These are phyloP conservation scores for Corapipo altera DNA, from an alignment of 2,113 vertebrate species.

Conservation along the genomic window DNA sequence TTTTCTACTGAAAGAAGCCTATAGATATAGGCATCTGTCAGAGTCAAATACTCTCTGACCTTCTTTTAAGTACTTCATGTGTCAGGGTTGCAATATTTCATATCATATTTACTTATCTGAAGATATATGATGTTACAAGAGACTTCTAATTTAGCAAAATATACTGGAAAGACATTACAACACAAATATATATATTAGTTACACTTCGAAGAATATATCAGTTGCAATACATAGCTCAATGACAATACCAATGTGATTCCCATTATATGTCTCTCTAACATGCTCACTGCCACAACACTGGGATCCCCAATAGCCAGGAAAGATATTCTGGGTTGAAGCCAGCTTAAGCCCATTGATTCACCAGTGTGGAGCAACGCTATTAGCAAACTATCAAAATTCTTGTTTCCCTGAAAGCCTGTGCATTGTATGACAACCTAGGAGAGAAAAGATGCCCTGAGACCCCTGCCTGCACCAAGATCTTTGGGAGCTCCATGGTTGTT, in stretches of 20 bases:
- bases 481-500: not conserved
- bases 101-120: not conserved
- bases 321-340: not conserved
- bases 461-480: not conserved
- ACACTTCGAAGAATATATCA: not conserved
- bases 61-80: not conserved
- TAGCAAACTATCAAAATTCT: not conserved
- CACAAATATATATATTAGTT: not conserved
- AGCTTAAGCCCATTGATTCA: not conserved
- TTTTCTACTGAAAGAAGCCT: not conserved
- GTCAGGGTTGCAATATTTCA: not conserved
- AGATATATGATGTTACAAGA: not conserved
- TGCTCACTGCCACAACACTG: rapidly evolving
- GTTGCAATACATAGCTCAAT: rapidly evolving
- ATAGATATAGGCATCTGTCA: not conserved
- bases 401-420: not conserved
- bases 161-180: not conserved
- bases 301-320: not conserved
- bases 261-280: not conserved
- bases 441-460: not conserved
- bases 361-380: not conserved
- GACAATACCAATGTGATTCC: not conserved
- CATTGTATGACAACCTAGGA: not conserved
- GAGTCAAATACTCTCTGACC: not conserved
- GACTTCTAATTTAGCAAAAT: not conserved